A percentile compares a stretch with the other conserved stretches of the same genome.
phyloP scores from a whole-genome alignment of 2,113 vertebrate genomes.

The Gorsachius goisagi region DNA sequence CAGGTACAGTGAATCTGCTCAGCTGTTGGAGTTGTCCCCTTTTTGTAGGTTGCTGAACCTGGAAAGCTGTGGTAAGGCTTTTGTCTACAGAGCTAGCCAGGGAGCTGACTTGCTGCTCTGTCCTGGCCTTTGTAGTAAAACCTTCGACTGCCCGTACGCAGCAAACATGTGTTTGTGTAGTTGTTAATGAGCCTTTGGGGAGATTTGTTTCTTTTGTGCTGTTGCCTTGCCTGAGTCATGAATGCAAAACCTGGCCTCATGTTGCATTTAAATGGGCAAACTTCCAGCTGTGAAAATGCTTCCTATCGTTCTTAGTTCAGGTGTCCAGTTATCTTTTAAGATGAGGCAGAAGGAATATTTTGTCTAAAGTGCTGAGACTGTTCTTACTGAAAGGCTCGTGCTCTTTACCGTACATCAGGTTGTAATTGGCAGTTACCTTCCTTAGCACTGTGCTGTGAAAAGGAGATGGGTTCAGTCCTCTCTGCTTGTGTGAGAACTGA shows the following conservation, averaged over 20 bases:
- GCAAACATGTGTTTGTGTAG: not conserved
- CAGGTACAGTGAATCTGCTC: not conserved
- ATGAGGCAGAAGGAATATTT: not conserved
- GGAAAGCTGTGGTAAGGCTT: not conserved
- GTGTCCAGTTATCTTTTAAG: not conserved
- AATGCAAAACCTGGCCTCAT: not conserved
- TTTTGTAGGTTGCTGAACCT: not conserved
- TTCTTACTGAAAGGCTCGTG: not conserved
- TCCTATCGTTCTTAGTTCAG: not conserved
- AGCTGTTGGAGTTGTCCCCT: not conserved
- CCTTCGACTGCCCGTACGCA: not conserved
- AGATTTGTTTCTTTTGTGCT: not conserved
- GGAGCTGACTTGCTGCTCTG: not conserved
- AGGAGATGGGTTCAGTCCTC: not conserved
- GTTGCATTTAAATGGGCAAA: not conserved
- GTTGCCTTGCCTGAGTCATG: accelerated
- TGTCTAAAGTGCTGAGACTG: not conserved
- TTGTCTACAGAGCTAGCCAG: not conserved
- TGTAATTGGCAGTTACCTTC: not conserved
- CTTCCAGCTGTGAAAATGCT: not conserved
- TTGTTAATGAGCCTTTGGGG: not conserved
- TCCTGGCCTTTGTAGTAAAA: not conserved
- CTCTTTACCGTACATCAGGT: not conserved
- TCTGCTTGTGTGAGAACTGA: not conserved
- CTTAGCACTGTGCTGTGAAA: not conserved